phyloP scores from a whole-genome alignment of 2,888 invertebrate genomes.

The Oxycera nigricornis region DNA sequence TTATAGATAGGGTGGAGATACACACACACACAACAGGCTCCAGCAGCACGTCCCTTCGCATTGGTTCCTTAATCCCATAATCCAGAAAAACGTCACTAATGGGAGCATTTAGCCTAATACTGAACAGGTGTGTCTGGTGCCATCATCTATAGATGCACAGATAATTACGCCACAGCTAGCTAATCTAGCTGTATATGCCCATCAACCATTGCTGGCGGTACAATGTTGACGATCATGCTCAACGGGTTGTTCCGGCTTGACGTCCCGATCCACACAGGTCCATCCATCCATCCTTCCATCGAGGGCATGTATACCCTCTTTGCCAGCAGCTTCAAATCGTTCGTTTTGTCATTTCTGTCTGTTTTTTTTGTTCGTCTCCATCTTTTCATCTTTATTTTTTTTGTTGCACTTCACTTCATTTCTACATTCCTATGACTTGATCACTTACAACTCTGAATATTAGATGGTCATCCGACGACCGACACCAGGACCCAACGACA shows the following conservation, averaged over 20 bases:
- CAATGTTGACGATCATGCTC: constrained; percentile 37
- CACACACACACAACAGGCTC: no score
- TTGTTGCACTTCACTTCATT: constrained; percentile 5
- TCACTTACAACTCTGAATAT: constrained; percentile 36
- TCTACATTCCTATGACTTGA: constrained; percentile 25
- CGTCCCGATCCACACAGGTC: neutral
- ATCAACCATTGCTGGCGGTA: constrained; percentile 24
- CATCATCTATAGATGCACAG: neutral
- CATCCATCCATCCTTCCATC: no score
- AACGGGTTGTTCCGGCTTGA: constrained; percentile 29
- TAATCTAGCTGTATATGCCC: constrained; percentile 12
- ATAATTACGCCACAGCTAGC: constrained; percentile 20
- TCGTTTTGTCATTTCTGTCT: constrained; percentile 1
- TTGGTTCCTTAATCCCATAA: constrained; percentile 39
- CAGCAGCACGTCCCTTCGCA: neutral
- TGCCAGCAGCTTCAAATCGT: no score
- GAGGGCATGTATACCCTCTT: neutral
- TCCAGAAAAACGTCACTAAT: constrained; percentile 44
- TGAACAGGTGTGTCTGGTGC: constrained; percentile 39
- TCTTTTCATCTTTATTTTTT: neutral
- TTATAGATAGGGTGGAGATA: no score
- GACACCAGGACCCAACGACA: neutral
- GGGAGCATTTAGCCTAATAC: constrained; percentile 41
- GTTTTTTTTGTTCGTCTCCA: neutral
- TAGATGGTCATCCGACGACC: constrained; percentile 1